These are phyloP conservation scores for Nephrotoma flavescens DNA, from an alignment of 2,888 invertebrate species.

Conservation along the genomic window DNA sequence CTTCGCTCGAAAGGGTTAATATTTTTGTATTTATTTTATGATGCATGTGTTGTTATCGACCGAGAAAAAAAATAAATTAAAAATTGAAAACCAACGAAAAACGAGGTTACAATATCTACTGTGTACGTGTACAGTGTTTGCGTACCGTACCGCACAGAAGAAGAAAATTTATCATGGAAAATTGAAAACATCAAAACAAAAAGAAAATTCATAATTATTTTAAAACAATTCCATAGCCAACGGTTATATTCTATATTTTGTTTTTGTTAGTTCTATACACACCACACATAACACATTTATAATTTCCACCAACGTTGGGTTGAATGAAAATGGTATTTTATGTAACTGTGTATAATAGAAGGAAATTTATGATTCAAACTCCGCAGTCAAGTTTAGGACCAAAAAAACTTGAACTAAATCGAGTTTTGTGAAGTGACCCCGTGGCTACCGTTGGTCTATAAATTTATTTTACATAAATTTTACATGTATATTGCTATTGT, in stretches of 20 bases:
- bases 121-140: neutral
- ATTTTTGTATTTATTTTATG: neutral
- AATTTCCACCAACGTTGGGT: too few species aligned
- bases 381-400: too few species aligned
- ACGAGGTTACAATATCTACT: neutral
- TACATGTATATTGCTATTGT: too few species aligned
- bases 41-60: neutral
- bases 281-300: neutral
- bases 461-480: too few species aligned
- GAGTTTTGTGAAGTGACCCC: too few species aligned
- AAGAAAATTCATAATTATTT: neutral
- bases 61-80: neutral
- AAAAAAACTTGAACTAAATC: too few species aligned
- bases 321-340: too few species aligned
- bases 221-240: neutral
- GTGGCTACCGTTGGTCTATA: too few species aligned
- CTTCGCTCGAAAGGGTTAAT: neutral
- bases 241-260: neutral
- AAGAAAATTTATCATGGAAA: neutral
- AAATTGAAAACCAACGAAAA: neutral
- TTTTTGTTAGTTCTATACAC: neutral
- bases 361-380: too few species aligned
- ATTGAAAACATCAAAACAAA: neutral
- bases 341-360: too few species aligned
- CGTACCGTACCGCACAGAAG: neutral